A percentile compares a stretch with the other conserved stretches of the same genome.
Evolutionary conservation across 2,888 invertebrate genomes (phyloP).

Genomic region (Chironomus riparius): DNA sequence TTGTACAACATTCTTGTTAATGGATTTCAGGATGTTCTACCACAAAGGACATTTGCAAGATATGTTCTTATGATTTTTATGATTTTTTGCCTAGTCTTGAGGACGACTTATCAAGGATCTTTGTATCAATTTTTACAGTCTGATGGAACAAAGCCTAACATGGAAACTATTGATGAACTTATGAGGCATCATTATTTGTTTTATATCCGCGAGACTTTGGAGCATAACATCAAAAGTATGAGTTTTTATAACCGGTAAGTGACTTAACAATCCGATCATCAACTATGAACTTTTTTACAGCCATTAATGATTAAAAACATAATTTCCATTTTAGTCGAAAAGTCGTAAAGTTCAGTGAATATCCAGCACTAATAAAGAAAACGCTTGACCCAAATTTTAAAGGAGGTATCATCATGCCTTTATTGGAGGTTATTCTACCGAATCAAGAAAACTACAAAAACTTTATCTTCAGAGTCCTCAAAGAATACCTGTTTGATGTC

Average conservation of each 20-base stretch:
- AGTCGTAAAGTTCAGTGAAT: slow-evolving; percentile 1
- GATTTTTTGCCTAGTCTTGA: background rate
- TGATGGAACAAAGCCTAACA: background rate
- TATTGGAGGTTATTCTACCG: background rate
- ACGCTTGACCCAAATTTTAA: background rate
- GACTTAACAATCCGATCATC: too few relatives aligned
- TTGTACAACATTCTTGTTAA: background rate
- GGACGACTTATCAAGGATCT: slow-evolving; percentile 2
- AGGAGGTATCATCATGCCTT: background rate
- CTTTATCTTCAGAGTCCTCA: background rate
- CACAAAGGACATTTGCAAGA: background rate
- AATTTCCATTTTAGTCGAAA: background rate
- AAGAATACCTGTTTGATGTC: slow-evolving; percentile 9
- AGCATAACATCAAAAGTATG: slow-evolving; percentile 10
- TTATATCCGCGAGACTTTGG: slow-evolving; percentile 4
- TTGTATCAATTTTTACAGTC: background rate
- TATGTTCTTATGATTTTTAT: background rate
- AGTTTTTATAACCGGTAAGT: slow-evolving; percentile 1
- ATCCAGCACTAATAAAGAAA: background rate
- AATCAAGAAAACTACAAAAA: slow-evolving; percentile 8
- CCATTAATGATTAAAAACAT: too few relatives aligned
- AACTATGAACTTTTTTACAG: too few relatives aligned
- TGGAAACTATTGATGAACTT: slow-evolving; percentile 9
- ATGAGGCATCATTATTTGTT: background rate
- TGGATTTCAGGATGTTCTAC: background rate